Percentiles rank a stretch among this genome's conserved stretches.
phyloP scores from a whole-genome alignment of 2,888 invertebrate genomes.

The Ypsolopha scabrella region DNA sequence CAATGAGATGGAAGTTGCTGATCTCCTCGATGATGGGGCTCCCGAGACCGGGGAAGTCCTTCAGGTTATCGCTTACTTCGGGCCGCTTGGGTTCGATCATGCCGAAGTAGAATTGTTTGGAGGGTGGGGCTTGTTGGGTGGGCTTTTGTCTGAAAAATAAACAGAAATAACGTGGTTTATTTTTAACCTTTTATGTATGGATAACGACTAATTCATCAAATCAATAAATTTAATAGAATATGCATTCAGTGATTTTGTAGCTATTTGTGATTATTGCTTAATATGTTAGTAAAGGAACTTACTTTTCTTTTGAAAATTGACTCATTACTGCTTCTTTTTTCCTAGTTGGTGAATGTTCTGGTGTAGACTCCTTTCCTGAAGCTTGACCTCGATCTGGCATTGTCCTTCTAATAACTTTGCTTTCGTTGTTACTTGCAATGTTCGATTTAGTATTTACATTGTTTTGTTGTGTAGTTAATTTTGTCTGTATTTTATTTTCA shows the following conservation, averaged over 20 bases:
- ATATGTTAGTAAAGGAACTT: constrained; percentile 15
- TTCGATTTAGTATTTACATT: constrained; percentile 25
- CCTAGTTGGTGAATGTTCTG: constrained; percentile 69
- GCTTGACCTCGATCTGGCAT: constrained; percentile 69
- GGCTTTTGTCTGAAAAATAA: not conserved
- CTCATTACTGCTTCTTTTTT: constrained; percentile 28
- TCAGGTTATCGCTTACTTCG: constrained; percentile 38
- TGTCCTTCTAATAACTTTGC: constrained; percentile 36
- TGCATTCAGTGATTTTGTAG: not conserved
- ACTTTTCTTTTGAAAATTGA: constrained; percentile 33
- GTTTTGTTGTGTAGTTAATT: constrained; percentile 22
- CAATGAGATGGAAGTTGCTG: constrained; percentile 55
- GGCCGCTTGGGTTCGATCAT: constrained; percentile 73
- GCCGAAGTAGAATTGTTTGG: constrained; percentile 80
- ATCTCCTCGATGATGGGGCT: constrained; percentile 60
- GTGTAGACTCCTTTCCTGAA: constrained; percentile 74
- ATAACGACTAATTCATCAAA: not conserved
- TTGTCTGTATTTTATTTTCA: constrained; percentile 33
- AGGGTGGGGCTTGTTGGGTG: constrained; percentile 32
- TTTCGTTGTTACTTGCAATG: constrained; percentile 28
- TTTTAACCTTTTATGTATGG: not conserved
- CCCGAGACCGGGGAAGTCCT: constrained; percentile 57
- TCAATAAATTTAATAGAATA: not conserved
- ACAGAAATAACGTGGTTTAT: not conserved
- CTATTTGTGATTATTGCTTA: not conserved